A percentile compares a stretch with the other conserved stretches of the same genome.
Conservation (phyloP, 2,888 invertebrate genomes). For the Serripes groenlandicus region DNA sequence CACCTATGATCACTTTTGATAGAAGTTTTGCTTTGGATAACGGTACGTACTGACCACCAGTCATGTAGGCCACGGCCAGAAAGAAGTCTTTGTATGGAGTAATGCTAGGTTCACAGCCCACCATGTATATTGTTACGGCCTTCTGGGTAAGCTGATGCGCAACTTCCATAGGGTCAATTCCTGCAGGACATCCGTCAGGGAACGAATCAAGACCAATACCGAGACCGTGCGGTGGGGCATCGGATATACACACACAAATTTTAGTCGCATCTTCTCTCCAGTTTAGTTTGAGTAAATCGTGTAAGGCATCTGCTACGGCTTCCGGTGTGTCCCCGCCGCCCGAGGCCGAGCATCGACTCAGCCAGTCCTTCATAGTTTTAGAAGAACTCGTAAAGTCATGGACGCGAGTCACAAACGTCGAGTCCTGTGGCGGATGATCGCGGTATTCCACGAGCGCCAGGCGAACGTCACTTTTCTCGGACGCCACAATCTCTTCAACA, state of each 20-base stretch:
- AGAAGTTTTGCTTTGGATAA: conserved; percentile 77
- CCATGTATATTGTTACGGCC: conserved; percentile 81
- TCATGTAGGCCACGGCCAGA: conserved; percentile 79
- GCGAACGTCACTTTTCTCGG: conserved; percentile 80
- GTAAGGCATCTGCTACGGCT: conserved; percentile 83
- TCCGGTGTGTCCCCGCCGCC: conserved; percentile 84
- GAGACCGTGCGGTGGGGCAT: conserved; percentile 84
- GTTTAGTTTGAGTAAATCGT: conserved; percentile 78
- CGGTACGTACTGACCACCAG: conserved; percentile 84
- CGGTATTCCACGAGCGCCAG: conserved; percentile 83
- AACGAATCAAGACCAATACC: conserved; percentile 71
- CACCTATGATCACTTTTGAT: conserved; percentile 81
- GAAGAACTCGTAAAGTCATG: conserved; percentile 82
- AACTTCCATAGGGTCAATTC: conserved; percentile 81
- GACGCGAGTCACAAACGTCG: conserved; percentile 78
- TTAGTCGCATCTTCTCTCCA: conserved; percentile 83
- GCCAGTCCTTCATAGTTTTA: conserved; percentile 78
- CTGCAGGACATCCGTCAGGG: conserved; percentile 82
- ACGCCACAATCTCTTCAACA: conserved; percentile 81
- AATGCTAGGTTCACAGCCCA: conserved; percentile 82
- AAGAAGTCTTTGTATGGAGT: conserved; percentile 81
- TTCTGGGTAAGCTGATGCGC: conserved; percentile 79
- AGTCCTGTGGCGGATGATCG: conserved; percentile 83
- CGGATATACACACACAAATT: conserved; percentile 81
- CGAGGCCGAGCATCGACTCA: conserved; percentile 75